phyloP scores from a whole-genome alignment of 2,888 invertebrate genomes.

The Sesamia inferens region DNA sequence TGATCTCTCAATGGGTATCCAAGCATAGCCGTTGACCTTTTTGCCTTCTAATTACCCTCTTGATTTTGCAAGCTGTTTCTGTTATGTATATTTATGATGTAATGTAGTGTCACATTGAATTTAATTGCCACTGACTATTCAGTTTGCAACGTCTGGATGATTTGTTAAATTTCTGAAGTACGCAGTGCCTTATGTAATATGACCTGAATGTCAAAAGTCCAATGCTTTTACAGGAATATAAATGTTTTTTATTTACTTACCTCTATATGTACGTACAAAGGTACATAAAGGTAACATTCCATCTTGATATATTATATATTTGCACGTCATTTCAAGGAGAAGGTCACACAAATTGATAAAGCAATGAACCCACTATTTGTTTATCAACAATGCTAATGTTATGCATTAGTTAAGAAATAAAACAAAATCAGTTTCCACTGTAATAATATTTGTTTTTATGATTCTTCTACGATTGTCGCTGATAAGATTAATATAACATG shows the following conservation, averaged over 20 bases:
- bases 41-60: neutral
- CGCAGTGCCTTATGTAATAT: slow-evolving; percentile 13
- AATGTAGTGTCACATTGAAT: slow-evolving; percentile 8
- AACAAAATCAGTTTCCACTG: slow-evolving; percentile 48
- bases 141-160: slow-evolving; percentile 6
- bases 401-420: slow-evolving; percentile 58
- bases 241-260: slow-evolving; percentile 9
- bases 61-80: neutral
- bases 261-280: neutral
- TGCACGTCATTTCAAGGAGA: slow-evolving; percentile 46
- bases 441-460: slow-evolving; percentile 39
- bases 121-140: slow-evolving; percentile 9
- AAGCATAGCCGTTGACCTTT: neutral
- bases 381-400: slow-evolving; percentile 51
- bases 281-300: slow-evolving; percentile 20
- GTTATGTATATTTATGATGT: slow-evolving; percentile 3
- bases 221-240: slow-evolving; percentile 1
- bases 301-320: slow-evolving; percentile 6
- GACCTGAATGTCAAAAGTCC: slow-evolving; percentile 42
- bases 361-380: slow-evolving; percentile 60
- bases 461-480: slow-evolving; percentile 21
- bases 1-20: neutral
- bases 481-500: slow-evolving; percentile 51
- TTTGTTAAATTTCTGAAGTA: neutral
- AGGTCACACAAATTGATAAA: slow-evolving; percentile 56